Percentiles rank a stretch among this genome's conserved stretches.
These are phyloP conservation scores for Chiloscyllium plagiosum DNA, from an alignment of 2,113 vertebrate species.

Conservation along the genomic window DNA sequence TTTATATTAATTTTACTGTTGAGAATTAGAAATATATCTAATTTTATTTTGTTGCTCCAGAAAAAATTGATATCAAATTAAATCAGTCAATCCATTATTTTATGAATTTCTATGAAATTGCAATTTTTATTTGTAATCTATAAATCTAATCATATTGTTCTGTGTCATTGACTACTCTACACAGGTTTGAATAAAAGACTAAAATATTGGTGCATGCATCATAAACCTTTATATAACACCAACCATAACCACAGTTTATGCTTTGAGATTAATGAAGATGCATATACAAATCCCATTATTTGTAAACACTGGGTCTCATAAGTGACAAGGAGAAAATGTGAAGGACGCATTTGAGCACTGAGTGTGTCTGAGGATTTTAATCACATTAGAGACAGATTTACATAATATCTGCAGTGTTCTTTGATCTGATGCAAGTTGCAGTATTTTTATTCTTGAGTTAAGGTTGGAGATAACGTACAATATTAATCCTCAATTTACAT, in stretches of 20 bases:
- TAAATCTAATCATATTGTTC: not conserved
- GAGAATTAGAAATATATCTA: not conserved
- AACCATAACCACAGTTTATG: conserved; percentile 10
- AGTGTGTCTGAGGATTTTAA: conserved; percentile 3
- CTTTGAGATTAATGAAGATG: conserved; percentile 20
- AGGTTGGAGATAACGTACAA: not conserved
- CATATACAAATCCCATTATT: not conserved
- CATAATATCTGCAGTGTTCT: not conserved
- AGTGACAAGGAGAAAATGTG: not conserved
- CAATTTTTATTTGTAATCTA: too few species aligned
- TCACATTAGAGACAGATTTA: conserved; percentile 13
- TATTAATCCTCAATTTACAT: not conserved
- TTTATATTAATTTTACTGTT: not conserved
- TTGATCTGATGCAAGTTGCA: conserved; percentile 16
- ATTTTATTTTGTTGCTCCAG: not conserved
- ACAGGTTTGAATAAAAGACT: not conserved
- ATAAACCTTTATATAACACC: not conserved
- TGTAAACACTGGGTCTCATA: not conserved
- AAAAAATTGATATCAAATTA: conserved; percentile 12
- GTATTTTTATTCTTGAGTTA: not conserved
- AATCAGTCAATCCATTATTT: not conserved
- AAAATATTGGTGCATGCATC: not conserved
- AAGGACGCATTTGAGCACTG: conserved; percentile 5
- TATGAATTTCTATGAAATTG: not conserved
- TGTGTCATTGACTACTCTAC: not conserved